Percentiles rank a stretch among this genome's conserved stretches.
Conservation (phyloP, 2,797 vertebrate species). For the Natrix natrix region DNA sequence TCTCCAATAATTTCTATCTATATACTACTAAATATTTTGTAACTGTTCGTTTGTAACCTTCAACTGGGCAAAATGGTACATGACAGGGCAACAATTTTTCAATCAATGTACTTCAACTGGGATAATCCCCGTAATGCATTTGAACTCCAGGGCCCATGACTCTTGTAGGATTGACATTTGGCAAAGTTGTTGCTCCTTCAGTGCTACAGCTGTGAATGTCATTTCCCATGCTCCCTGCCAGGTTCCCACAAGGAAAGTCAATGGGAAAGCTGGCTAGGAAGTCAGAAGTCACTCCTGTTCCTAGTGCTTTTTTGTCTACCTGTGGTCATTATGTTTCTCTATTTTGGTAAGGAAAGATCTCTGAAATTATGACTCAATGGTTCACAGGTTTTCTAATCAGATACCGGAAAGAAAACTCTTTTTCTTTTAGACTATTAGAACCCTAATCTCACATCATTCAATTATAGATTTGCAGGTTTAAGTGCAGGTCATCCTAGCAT, state of each 20-base stretch:
- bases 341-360: not conserved
- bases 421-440: not conserved
- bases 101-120: not conserved
- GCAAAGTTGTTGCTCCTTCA: not conserved
- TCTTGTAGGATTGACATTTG: not conserved
- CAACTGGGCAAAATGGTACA: not conserved
- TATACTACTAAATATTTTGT: no score
- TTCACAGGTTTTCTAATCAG: not conserved
- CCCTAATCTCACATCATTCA: not conserved
- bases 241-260: not conserved
- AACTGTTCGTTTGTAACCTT: not conserved
- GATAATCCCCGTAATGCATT: not conserved
- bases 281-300: not conserved
- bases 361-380: not conserved
- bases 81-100: not conserved
- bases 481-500: not conserved
- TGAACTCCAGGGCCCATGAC: not conserved
- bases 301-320: not conserved
- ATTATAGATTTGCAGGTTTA: not conserved
- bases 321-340: not conserved
- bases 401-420: not conserved
- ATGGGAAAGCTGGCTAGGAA: not conserved
- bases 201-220: not conserved
- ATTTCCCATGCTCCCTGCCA: not conserved
- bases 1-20: not conserved